phyloP scores from a whole-genome alignment of 1,140 invertebrate species.

The Bombus polaris region DNA sequence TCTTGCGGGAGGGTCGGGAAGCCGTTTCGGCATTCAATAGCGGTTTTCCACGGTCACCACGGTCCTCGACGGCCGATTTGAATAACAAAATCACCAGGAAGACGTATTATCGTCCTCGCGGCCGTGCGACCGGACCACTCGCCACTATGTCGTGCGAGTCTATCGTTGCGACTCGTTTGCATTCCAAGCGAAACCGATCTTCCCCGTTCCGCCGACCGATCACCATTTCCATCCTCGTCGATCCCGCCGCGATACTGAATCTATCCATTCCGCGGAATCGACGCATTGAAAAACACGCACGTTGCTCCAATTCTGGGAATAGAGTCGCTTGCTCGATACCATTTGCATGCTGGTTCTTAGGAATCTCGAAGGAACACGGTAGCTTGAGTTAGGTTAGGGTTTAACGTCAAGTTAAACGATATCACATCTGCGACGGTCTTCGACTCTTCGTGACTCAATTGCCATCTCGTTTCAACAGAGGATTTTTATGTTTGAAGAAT shows the following conservation, averaged over 20 bases:
- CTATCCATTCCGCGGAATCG: not conserved
- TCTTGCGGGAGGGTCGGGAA: constrained; percentile 32
- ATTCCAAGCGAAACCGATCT: constrained; percentile 65
- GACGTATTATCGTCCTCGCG: constrained; percentile 62
- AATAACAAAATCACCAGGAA: constrained; percentile 77
- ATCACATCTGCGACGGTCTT: too few species aligned
- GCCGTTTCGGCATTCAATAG: constrained; percentile 62
- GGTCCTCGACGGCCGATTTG: constrained; percentile 63
- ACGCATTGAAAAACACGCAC: not conserved
- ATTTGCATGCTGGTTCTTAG: constrained; percentile 18
- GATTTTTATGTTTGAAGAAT: too few species aligned
- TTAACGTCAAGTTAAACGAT: too few species aligned
- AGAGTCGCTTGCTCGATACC: too few species aligned
- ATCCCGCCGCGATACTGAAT: not conserved
- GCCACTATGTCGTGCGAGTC: constrained; percentile 28
- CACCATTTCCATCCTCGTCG: constrained; percentile 48
- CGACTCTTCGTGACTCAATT: too few species aligned
- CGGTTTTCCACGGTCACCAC: constrained; percentile 53
- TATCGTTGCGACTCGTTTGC: constrained; percentile 66
- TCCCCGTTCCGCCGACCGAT: not conserved
- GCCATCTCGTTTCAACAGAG: too few species aligned
- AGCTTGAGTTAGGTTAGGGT: too few species aligned
- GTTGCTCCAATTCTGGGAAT: constrained; percentile 17
- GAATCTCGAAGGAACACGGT: too few species aligned
- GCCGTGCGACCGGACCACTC: constrained; percentile 28